Base-by-base conservation (phyloP, 2,113 vertebrate species). In the Lucifuga dentata region DNA sequence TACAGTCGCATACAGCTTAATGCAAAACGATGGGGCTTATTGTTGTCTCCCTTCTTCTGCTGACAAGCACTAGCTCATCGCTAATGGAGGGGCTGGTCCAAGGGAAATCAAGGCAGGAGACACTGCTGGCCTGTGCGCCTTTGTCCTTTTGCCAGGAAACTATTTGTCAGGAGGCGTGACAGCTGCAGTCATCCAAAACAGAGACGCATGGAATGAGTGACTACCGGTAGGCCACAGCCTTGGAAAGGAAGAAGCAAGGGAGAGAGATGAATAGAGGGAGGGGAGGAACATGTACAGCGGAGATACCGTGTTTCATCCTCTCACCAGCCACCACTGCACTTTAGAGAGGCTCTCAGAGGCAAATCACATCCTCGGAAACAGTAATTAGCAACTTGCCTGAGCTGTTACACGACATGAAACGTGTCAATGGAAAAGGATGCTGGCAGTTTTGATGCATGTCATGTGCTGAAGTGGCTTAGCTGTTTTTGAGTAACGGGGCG, bases 31-130 rank as follows among this genome's bases (percentile, higher is more conserved):
- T 76, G 70, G 59, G 51, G 29, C 73, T 75, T 40, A 63, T 68
- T 84, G 76, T 85, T 53, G 56, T 72, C 83, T 59, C 26, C 49
- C 50, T 56, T 61, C 69, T 48, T 58, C 36, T n/a, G 12, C 76
- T 83, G 84, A 87, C 76, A 75, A 76, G 53, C 69, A 68, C 69
- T 63, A 57, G 72, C 60, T 83, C 81, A 75, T 76, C 12, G n/a
- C 58, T 87, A 75, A 83, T 81, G 73, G 73, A 69, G 16, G 48
- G 67, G 67, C 46, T 1, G 43, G 51, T 73, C 68, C 8, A 3
- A 26, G 17, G 48, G 63, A 78, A 73, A 68, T 20, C 16, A 43
- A 61, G 17, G 60, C 39, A 70, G 60, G 41, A 81, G 55, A 58
- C 5, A 13, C 46, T 49, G 51, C 45, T 63, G 48, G 65, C 60